Conservation (phyloP, 1,140 invertebrate species). For the Zaprionus taronus region DNA sequence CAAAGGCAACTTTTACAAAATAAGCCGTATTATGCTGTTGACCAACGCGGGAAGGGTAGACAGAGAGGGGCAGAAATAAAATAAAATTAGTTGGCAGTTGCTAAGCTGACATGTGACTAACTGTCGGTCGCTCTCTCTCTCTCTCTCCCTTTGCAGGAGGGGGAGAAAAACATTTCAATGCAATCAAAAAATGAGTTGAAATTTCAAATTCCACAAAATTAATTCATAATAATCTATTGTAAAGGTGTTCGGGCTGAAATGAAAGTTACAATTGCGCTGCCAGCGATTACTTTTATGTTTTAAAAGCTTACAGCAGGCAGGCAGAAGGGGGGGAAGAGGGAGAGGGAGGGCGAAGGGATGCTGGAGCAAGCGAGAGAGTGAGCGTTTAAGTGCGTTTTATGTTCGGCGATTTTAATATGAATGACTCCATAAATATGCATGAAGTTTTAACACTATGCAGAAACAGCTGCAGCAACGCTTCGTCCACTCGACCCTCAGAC, state of each 20-base stretch:
- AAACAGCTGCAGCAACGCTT: constrained; percentile 63
- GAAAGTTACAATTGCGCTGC: constrained; percentile 31
- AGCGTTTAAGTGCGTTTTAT: constrained; percentile 76
- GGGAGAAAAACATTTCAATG: background rate
- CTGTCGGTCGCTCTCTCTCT: constrained; percentile 18
- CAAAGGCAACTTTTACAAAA: constrained; percentile 77
- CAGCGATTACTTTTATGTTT: constrained; percentile 43
- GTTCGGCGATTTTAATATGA: constrained; percentile 76
- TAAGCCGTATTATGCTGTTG: constrained; percentile 71
- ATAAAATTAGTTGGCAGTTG: constrained; percentile 52
- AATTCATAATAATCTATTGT: background rate
- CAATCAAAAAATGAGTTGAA: background rate
- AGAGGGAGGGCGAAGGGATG: background rate
- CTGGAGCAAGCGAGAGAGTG: background rate
- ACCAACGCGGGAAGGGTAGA: constrained; percentile 34
- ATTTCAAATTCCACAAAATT: background rate
- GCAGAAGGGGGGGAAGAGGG: background rate
- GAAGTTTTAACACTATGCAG: constrained; percentile 81
- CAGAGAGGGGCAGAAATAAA: constrained; percentile 29
- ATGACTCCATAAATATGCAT: constrained; percentile 83
- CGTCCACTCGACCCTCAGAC: background rate
- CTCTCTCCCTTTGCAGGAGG: no score
- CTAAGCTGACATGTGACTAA: constrained; percentile 46
- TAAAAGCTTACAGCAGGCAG: constrained; percentile 29
- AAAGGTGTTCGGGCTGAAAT: constrained; percentile 18